Base-by-base conservation (phyloP, 2,888 invertebrate genomes). In the Perizoma affinitatum region DNA sequence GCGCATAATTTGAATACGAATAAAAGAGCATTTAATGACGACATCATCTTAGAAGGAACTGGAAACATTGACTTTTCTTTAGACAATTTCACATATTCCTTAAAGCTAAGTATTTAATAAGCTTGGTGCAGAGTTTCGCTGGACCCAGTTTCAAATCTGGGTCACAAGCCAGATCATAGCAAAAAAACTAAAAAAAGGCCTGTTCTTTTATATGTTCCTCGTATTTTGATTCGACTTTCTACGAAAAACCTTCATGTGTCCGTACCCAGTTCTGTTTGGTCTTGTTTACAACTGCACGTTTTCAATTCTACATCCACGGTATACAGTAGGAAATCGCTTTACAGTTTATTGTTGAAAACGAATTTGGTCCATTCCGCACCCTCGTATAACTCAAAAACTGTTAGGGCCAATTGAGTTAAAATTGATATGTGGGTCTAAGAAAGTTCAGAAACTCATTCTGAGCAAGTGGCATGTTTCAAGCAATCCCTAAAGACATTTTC, bases 361-460 rank as follows among this genome's bases (percentile, higher is more conserved):
- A 55, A 52, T 55, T 55, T 51, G 33, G 44, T 55, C 52, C 54
- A n/a, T 52, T 44, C 44, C 40, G 41, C 57, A 58, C 55, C 58
- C 63, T 58, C 55, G 58, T 58, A 59, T 55, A 61, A 61, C 58
- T 63, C 63, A 63, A 63, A 61, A 63, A 63, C 63, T 58, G 58
- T 63, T 59, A 63, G 45, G 38, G 58, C 63, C 63, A 63, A 63
- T 63, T 58, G 63, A 63, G 58, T 55, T 58, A 58, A 63, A 58
- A 63, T 63, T 63, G 63, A 63, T 59, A 63, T 63, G 63, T 63
- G 63, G 58, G 63, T 63, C 63, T 58, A 56, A 63, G 63, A 63
- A 63, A 58, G 58, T 63, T 56, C 58, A 52, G 58, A 63, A 63
- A 63, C 63, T 53, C 58, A 58, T 63, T 63, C 49, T 58, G 55